These are phyloP conservation scores for Teleiodes luculella DNA, from an alignment of 2,888 invertebrate species.

Conservation along the genomic window DNA sequence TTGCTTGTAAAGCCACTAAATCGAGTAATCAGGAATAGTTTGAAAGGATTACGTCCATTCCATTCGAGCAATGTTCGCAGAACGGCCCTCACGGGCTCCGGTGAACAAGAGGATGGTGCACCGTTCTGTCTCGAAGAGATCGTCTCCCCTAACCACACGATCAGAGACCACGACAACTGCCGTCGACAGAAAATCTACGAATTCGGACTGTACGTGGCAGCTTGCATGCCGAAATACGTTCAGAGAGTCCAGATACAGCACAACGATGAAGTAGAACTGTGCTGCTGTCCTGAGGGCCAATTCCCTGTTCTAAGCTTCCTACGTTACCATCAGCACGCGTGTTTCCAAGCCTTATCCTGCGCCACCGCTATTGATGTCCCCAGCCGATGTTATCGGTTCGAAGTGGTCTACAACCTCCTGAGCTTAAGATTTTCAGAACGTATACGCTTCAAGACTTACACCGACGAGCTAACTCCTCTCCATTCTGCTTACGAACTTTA, in stretches of 20 bases:
- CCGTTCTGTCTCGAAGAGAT: constrained; percentile 50
- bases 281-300: constrained; percentile 59
- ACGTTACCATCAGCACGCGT: constrained; percentile 59
- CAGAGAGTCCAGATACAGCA: constrained; percentile 65
- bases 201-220: constrained; percentile 63
- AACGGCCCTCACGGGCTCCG: constrained; percentile 12
- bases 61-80: background rate
- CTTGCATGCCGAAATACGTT: constrained; percentile 64
- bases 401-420: constrained; percentile 53
- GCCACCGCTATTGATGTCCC: constrained; percentile 66
- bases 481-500: constrained; percentile 52
- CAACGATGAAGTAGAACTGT: constrained; percentile 58
- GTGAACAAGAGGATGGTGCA: constrained; percentile 22
- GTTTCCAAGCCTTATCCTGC: constrained; percentile 51
- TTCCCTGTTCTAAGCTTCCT: constrained; percentile 55
- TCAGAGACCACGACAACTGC: constrained; percentile 53
- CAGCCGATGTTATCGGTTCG: constrained; percentile 55
- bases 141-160: constrained; percentile 37
- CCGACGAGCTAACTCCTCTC: constrained; percentile 63
- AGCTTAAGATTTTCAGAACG: constrained; percentile 52
- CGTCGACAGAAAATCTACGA: constrained; percentile 57
- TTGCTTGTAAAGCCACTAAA: background rate
- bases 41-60: background rate
- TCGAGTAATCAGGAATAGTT: background rate
- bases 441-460: constrained; percentile 58